Evolutionary conservation across 2,797 vertebrate species (phyloP).

Genomic region (Valencia hispanica): DNA sequence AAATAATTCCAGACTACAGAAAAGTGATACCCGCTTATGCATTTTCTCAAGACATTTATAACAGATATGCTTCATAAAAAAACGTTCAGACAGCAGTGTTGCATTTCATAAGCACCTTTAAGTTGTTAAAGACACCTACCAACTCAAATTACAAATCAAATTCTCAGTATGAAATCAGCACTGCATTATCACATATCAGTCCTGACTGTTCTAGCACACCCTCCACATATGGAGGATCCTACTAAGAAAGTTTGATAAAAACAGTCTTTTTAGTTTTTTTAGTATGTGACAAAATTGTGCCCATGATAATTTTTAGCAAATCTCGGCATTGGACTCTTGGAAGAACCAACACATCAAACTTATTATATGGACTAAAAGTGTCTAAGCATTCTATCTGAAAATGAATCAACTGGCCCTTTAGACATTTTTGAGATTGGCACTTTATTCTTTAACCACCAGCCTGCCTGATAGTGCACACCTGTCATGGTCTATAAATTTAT

Average conservation of each 20-base stretch:
- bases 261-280: not conserved
- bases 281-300: not conserved
- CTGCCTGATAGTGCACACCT: too few species aligned
- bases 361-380: not conserved
- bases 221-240: not conserved
- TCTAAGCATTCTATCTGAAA: not conserved
- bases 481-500: not conserved
- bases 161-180: not conserved
- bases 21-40: not conserved
- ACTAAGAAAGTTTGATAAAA: not conserved
- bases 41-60: not conserved
- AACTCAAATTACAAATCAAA: slow-evolving; percentile 4
- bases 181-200: not conserved
- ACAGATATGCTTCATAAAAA: not conserved
- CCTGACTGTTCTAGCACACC: not conserved
- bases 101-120: slow-evolving; percentile 1
- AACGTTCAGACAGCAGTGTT: not conserved
- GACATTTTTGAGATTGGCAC: not conserved
- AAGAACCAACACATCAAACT: not conserved
- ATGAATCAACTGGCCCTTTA: not conserved
- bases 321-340: not conserved
- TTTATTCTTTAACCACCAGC: not conserved
- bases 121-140: slow-evolving; percentile 1
- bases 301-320: not conserved
- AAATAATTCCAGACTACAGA: not conserved